phyloP scores from a whole-genome alignment of 2,888 invertebrate species.

The Drosophila nigritarsus region DNA sequence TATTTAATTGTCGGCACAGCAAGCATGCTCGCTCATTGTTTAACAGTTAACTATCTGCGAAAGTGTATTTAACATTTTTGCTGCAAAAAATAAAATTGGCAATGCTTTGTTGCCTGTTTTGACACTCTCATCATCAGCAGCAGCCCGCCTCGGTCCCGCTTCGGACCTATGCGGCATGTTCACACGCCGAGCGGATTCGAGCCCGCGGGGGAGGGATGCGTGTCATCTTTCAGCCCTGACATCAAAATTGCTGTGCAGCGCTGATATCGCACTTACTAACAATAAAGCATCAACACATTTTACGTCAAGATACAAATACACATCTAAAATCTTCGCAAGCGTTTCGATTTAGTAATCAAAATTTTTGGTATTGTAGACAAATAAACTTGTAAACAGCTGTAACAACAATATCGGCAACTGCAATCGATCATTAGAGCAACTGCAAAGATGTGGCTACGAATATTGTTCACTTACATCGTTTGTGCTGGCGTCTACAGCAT shows the following conservation, averaged over 20 bases:
- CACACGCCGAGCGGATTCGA: constrained; percentile 70
- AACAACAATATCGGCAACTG: not conserved
- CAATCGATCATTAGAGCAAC: too few relatives aligned
- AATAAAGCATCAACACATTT: constrained; percentile 39
- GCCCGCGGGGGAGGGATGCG: constrained; percentile 57
- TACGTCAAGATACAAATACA: constrained; percentile 39
- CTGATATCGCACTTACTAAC: constrained; percentile 47
- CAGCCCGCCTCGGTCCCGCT: constrained; percentile 50
- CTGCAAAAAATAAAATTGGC: constrained; percentile 22
- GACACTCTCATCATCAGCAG: constrained; percentile 36
- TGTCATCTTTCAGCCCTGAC: constrained; percentile 75
- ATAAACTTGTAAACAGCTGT: not conserved
- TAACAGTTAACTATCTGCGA: constrained; percentile 11
- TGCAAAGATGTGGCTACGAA: constrained; percentile 47
- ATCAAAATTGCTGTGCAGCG: constrained; percentile 58
- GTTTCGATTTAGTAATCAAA: constrained; percentile 60
- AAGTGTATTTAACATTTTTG: constrained; percentile 31
- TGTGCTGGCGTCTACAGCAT: constrained; percentile 41
- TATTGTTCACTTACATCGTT: constrained; percentile 51
- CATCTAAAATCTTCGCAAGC: constrained; percentile 16
- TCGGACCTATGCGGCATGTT: constrained; percentile 79
- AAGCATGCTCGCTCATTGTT: not conserved
- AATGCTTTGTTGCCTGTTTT: constrained; percentile 38
- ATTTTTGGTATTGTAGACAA: constrained; percentile 17
- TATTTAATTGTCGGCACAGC: constrained; percentile 14